Conservation (phyloP, 2,113 vertebrate species). For the Himantopus leucocephalus region DNA sequence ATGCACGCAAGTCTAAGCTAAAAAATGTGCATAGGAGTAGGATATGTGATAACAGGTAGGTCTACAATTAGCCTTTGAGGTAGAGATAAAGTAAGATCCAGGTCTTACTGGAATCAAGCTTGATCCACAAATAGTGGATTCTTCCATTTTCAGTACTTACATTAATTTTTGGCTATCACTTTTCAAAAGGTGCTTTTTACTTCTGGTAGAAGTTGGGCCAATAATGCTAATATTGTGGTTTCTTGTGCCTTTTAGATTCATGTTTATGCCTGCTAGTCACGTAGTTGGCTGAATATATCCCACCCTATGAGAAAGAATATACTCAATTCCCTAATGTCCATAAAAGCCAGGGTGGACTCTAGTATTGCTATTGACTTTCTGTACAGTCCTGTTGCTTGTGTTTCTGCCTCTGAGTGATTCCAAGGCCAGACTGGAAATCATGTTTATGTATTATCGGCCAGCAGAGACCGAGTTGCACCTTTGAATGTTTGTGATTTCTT, state of each 20-base stretch:
- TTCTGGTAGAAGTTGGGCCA: background rate
- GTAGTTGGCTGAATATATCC: background rate
- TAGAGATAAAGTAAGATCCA: background rate
- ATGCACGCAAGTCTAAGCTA: background rate
- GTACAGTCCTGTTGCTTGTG: background rate
- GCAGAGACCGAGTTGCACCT: background rate
- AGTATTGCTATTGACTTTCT: background rate
- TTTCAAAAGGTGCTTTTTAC: background rate
- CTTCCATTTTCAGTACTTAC: background rate
- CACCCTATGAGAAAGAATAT: background rate
- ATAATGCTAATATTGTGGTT: background rate
- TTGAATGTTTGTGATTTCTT: background rate
- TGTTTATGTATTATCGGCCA: background rate
- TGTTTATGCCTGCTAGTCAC: background rate
- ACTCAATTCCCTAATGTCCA: background rate
- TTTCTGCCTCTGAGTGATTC: background rate
- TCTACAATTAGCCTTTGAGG: background rate
- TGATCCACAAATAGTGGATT: background rate
- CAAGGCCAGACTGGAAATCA: background rate
- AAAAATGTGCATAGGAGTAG: background rate
- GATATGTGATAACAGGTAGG: background rate
- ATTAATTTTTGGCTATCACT: background rate
- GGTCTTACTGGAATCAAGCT: background rate
- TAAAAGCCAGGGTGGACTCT: background rate
- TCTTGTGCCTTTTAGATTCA: background rate